Evolutionary conservation across 2,888 invertebrate species (phyloP).

Genomic region (Osmoderma eremita): DNA sequence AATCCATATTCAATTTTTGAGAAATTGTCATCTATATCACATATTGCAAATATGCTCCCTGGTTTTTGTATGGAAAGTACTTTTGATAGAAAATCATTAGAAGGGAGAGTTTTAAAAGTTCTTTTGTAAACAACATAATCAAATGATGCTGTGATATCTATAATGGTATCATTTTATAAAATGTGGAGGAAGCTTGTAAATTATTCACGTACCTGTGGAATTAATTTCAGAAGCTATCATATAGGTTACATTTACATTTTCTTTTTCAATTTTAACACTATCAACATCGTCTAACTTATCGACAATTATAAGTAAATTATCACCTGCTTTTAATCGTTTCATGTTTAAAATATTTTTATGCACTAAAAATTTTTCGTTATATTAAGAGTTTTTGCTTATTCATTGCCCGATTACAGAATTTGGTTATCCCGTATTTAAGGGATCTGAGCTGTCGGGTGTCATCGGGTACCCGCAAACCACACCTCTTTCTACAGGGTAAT

Average conservation of each 20-base stretch:
- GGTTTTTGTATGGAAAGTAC: constrained; percentile 48
- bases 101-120: not conserved
- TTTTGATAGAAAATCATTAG: constrained; percentile 34
- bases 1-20: constrained; percentile 54
- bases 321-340: constrained; percentile 38
- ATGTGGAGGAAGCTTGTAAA: not conserved
- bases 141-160: constrained; percentile 33
- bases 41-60: constrained; percentile 52
- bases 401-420: too few species aligned
- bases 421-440: too few species aligned
- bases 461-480: too few species aligned
- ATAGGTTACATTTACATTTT: constrained; percentile 28
- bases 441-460: too few species aligned
- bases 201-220: constrained; percentile 1
- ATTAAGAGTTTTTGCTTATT: too few species aligned
- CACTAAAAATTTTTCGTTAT: too few species aligned
- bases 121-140: constrained; percentile 35
- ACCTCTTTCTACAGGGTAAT: too few species aligned
- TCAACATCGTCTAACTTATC: constrained; percentile 11
- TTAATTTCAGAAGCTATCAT: constrained; percentile 4
- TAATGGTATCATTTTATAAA: not conserved
- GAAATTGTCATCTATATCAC: constrained; percentile 42
- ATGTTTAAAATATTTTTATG: constrained; percentile 19
- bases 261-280: constrained; percentile 9
- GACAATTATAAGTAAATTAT: constrained; percentile 34